Conservation (phyloP, 2,888 invertebrate species). For the Drosophila seclusa region DNA sequence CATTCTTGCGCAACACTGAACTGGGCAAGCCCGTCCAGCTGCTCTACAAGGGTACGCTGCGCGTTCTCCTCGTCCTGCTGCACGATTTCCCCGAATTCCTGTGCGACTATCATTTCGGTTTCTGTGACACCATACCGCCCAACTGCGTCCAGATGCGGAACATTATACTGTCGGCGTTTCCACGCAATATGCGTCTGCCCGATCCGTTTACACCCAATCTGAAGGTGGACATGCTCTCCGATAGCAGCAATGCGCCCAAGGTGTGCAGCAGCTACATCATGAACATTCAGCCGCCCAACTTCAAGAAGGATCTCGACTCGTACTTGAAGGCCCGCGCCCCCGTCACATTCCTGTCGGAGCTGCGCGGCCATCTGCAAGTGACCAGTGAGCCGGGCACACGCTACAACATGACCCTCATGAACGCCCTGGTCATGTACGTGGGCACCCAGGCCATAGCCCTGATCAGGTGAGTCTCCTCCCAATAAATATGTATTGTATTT, state of each 20-base stretch:
- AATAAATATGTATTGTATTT: neutral
- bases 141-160: constrained; percentile 99
- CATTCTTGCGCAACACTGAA: constrained; percentile 98
- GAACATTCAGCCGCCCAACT: constrained; percentile 93
- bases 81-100: constrained; percentile 99
- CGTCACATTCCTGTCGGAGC: constrained; percentile 97
- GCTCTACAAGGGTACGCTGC: constrained; percentile 97
- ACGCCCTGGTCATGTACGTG: constrained; percentile 98
- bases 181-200: constrained; percentile 98
- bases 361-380: constrained; percentile 95
- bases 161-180: constrained; percentile 98
- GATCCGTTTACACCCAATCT: constrained; percentile 99
- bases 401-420: constrained; percentile 98
- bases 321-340: constrained; percentile 97
- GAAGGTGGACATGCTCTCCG: constrained; percentile 95
- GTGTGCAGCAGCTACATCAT: constrained; percentile 94
- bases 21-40: constrained; percentile 96
- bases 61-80: constrained; percentile 96
- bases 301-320: constrained; percentile 98
- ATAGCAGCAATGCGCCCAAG: constrained; percentile 94
- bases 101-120: constrained; percentile 99
- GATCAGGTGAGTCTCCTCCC: constrained; percentile 86
- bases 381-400: constrained; percentile 94
- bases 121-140: constrained; percentile 99
- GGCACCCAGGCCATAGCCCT: constrained; percentile 97